Conservation (phyloP, 2,888 invertebrate species). For the Oxyteleia sp. region DNA sequence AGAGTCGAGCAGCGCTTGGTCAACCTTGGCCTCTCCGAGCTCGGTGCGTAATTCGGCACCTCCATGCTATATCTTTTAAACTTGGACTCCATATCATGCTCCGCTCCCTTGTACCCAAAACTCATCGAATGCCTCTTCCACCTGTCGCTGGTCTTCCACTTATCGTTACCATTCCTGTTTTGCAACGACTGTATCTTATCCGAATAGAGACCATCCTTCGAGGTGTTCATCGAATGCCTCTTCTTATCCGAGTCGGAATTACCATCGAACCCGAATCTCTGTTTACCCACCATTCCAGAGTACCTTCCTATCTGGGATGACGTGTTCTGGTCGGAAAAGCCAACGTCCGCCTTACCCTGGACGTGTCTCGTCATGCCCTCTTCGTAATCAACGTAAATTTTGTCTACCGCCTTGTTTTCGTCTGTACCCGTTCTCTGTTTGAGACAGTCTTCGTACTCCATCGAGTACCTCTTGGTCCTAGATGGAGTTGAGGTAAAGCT, state of each 20-base stretch:
- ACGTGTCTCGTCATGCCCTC: slow-evolving; percentile 75
- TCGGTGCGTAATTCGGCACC: slow-evolving; percentile 78
- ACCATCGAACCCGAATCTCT: slow-evolving; percentile 56
- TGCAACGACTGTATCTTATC: slow-evolving; percentile 78
- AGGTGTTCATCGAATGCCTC: slow-evolving; percentile 78
- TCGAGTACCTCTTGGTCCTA: slow-evolving; percentile 77
- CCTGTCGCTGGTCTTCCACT: slow-evolving; percentile 81
- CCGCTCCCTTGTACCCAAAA: slow-evolving; percentile 77
- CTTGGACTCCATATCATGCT: slow-evolving; percentile 71
- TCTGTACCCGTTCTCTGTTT: slow-evolving; percentile 77
- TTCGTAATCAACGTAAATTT: slow-evolving; percentile 81
- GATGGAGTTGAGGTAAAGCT: slow-evolving; percentile 77
- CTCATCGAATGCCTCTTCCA: slow-evolving; percentile 83
- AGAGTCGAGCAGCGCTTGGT: slow-evolving; percentile 78
- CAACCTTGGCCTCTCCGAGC: slow-evolving; percentile 73
- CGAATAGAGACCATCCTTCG: slow-evolving; percentile 69
- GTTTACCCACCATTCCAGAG: slow-evolving; percentile 46
- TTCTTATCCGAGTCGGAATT: slow-evolving; percentile 79
- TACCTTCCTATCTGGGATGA: slow-evolving; percentile 74
- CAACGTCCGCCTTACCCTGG: slow-evolving; percentile 24
- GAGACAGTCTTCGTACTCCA: slow-evolving; percentile 82
- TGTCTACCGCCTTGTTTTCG: slow-evolving; percentile 24
- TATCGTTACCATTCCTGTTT: slow-evolving; percentile 78
- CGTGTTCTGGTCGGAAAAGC: slow-evolving; percentile 56
- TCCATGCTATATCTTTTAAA: slow-evolving; percentile 85